phyloP scores from a whole-genome alignment of 2,113 vertebrate genomes.

The Protomyctophum bolini region DNA sequence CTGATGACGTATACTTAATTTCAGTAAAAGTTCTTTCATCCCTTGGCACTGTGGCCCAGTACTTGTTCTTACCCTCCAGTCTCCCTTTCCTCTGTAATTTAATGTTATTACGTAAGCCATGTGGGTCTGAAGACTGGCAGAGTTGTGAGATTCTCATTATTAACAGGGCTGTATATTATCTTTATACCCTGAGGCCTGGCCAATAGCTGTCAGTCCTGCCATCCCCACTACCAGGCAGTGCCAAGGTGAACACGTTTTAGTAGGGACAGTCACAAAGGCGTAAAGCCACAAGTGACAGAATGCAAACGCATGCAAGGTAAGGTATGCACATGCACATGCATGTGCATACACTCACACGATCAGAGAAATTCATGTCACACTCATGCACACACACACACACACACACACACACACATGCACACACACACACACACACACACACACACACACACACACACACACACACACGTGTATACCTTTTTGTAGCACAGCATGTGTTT shows the following conservation, averaged over 20 bases:
- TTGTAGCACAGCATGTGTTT: no score
- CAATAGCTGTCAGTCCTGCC: constrained; percentile 5
- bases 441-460: constrained; percentile 6
- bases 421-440: constrained; percentile 1
- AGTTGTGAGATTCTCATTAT: constrained; percentile 31
- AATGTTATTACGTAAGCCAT: constrained; percentile 49
- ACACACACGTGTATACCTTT: neutral
- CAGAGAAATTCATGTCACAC: neutral
- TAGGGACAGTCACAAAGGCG: constrained; percentile 19
- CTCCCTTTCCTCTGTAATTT: neutral
- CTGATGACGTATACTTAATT: neutral
- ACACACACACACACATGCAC: neutral
- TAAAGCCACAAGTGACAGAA: neutral
- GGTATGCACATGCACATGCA: neutral
- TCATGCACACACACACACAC: neutral
- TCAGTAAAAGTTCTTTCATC: constrained; percentile 4
- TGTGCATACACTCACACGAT: no score
- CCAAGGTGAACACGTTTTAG: constrained; percentile 47
- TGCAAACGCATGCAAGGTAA: neutral
- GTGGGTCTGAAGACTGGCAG: constrained; percentile 36
- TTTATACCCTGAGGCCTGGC: constrained; percentile 48
- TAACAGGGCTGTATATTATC: constrained; percentile 61
- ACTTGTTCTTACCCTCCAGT: neutral
- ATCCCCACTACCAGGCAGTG: constrained; percentile 10
- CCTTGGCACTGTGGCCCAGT: neutral